Percentiles rank a stretch among this genome's conserved stretches.
phyloP scores from a whole-genome alignment of 2,888 invertebrate genomes.

The Bellardia bayeri region DNA sequence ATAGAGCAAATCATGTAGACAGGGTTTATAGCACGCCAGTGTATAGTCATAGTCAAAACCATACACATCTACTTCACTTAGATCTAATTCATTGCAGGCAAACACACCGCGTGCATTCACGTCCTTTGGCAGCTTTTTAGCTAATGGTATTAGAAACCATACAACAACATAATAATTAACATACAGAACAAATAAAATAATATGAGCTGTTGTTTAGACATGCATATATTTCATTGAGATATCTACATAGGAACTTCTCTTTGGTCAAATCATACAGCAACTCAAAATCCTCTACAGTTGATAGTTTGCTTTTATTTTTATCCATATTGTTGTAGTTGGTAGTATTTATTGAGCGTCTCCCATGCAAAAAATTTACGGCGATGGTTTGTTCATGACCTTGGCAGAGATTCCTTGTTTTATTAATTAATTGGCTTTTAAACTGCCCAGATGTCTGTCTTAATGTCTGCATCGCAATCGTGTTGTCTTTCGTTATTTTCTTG shows the following conservation, averaged over 20 bases:
- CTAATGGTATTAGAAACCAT: conserved; percentile 84
- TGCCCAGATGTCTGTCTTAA: not conserved
- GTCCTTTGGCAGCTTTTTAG: conserved; percentile 94
- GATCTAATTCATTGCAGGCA: conserved; percentile 97
- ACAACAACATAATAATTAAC: conserved; percentile 36
- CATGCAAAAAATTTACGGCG: not conserved
- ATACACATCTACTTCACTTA: conserved; percentile 96
- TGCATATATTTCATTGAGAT: conserved; percentile 61
- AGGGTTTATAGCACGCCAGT: conserved; percentile 96
- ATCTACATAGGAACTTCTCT: conserved; percentile 90
- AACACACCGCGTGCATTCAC: conserved; percentile 95
- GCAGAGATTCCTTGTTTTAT: not conserved
- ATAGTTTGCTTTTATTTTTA: conserved; percentile 44
- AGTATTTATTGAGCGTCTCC: conserved; percentile 13
- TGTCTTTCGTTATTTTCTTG: not conserved
- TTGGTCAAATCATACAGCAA: conserved; percentile 88
- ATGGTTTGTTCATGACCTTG: not conserved
- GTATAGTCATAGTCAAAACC: conserved; percentile 99
- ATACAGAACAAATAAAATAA: conserved; percentile 1
- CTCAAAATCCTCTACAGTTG: conserved; percentile 80
- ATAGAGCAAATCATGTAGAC: conserved; percentile 94
- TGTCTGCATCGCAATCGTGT: not conserved
- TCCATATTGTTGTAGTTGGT: not conserved
- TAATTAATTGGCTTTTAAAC: not conserved
- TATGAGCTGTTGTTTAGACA: not conserved